Conservation (phyloP, 2,888 invertebrate species). For the Callinectes sapidus region DNA sequence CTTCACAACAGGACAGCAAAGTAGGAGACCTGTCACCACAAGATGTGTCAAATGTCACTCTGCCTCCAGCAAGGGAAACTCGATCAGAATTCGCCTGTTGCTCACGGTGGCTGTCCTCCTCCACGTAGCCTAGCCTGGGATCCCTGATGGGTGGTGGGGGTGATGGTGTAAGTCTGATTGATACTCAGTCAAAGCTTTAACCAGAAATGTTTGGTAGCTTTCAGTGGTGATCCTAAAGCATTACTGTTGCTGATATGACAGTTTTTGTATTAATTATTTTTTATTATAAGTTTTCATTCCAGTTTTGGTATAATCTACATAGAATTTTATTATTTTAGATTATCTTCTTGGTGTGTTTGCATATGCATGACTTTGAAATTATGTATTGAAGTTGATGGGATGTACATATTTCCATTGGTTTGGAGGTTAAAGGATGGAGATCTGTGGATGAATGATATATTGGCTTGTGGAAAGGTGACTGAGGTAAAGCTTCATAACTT, state of each 20-base stretch:
- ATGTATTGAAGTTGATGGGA: not conserved
- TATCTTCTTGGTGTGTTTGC: not conserved
- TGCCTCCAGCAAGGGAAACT: conserved; percentile 69
- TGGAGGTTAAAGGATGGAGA: not conserved
- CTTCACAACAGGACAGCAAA: conserved; percentile 70
- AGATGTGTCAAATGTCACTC: conserved; percentile 69
- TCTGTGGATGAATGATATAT: not conserved
- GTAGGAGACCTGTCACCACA: conserved; percentile 71
- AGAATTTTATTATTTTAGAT: not conserved
- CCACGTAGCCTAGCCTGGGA: conserved; percentile 56
- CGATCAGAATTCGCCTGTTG: conserved; percentile 64
- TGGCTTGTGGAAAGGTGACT: not conserved
- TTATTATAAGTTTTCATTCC: not conserved
- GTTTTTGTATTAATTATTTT: not conserved
- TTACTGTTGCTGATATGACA: not conserved
- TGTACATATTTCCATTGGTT: not conserved
- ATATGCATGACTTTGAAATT: not conserved
- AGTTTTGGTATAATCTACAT: not conserved
- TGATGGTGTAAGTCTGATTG: conserved; percentile 23
- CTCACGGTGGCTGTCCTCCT: conserved; percentile 63
- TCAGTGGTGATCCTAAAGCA: not conserved
- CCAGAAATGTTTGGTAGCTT: conserved; percentile 11
- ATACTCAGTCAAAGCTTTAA: conserved; percentile 37
- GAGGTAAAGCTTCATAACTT: not conserved
- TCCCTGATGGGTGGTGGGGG: not conserved